Base-by-base conservation (phyloP, 2,888 invertebrate species). In the Iselma pallidipennis region DNA sequence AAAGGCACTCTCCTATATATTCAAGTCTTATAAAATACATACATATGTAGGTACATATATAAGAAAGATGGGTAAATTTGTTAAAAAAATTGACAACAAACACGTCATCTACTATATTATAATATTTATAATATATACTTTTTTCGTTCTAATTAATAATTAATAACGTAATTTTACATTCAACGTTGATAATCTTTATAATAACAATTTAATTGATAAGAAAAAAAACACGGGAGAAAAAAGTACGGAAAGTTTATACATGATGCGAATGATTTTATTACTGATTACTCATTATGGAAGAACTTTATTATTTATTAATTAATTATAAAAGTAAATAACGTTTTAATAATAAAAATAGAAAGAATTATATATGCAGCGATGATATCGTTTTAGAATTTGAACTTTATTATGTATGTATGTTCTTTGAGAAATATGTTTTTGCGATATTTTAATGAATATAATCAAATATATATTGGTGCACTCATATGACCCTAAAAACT, bases 1-100 rank as follows among this genome's bases (percentile, higher is more conserved):
- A 77, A 80, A 80, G 80, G 80, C 80, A 80, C 80, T 80, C 80
- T 80, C 78, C 77, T 78, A 79, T 78, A n/a, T n/a, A 74, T 73
- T 72, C 73, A 76, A 77, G 72, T 73, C 71, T 75, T 72, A 71
- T 71, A 70, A 61, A 67, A 16, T 16, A n/a, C 12, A 31, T n/a
- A n/a, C n/a, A n/a, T n/a, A n/a, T n/a, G n/a, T n/a, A n/a, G n/a
- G n/a, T 16, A n/a, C 12, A 31, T 31, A 31, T 31, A 37, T 7
- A 21, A 2, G 21, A 21, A 21, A 21, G 19, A 45, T 21, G 45
- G 21, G 45, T 45, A 45, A 45, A 12, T 45, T 45, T 19, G 21
- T 37, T 16, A 16, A 37, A n/a, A n/a, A 16, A 16, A 37, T 37
- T 2, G 37, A 16, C 7, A 33, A 68, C 59, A 60, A 73, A 72